A percentile compares a stretch with the other conserved stretches of the same genome.
Conservation (phyloP, 1,140 invertebrate species). For the Cherax quadricarinatus region DNA sequence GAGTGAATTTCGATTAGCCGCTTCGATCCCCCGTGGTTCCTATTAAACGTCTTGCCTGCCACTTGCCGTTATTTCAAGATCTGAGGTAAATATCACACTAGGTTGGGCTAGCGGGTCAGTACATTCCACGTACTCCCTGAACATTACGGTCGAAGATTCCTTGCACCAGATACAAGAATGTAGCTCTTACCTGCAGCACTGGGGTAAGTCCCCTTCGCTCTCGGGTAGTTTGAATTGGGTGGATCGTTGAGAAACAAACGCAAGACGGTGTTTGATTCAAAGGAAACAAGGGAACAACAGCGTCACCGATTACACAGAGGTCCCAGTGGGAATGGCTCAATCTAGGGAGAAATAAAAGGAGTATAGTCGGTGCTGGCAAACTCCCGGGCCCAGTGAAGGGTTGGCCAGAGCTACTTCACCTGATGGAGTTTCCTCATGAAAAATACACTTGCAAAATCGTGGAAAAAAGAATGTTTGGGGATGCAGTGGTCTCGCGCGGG, state of each 20-base stretch:
- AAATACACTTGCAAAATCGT: constrained; percentile 60
- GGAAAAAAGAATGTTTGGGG: constrained; percentile 43
- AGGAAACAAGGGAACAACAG: constrained; percentile 51
- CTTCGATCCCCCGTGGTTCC: not conserved
- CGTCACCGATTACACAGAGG: constrained; percentile 43
- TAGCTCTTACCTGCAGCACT: not conserved
- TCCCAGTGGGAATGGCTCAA: constrained; percentile 49
- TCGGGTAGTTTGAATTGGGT: constrained; percentile 26
- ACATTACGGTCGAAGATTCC: constrained; percentile 1
- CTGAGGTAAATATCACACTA: constrained; percentile 53
- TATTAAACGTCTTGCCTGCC: constrained; percentile 6
- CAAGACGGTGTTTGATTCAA: constrained; percentile 61
- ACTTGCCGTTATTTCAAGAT: constrained; percentile 50
- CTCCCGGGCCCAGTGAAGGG: constrained; percentile 33
- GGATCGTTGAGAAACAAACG: constrained; percentile 47
- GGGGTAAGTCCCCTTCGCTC: not conserved
- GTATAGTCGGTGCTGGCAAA: constrained; percentile 30
- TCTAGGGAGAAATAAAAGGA: constrained; percentile 49
- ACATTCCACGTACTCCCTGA: not conserved
- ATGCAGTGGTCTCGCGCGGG: constrained; percentile 16
- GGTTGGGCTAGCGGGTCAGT: not conserved
- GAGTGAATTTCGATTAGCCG: not conserved
- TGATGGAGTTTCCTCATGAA: constrained; percentile 56
- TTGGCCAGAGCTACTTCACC: constrained; percentile 45
- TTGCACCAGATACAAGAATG: not conserved